Conservation (phyloP, 2,113 vertebrate genomes). For the Desmodus rotundus region DNA sequence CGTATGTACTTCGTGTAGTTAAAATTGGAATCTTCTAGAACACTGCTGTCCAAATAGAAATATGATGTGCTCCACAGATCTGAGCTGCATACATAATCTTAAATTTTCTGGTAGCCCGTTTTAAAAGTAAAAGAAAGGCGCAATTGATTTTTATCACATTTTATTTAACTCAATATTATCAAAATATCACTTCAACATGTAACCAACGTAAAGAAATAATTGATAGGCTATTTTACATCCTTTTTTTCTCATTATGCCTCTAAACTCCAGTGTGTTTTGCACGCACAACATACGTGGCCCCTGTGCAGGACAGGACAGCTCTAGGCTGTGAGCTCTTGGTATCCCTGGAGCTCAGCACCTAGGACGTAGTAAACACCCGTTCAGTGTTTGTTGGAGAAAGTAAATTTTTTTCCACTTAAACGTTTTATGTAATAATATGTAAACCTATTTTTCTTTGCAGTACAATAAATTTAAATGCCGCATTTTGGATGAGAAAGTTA, state of each 20-base stretch:
- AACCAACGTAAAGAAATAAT: not conserved
- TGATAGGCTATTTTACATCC: not conserved
- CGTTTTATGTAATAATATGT: not conserved
- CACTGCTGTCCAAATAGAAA: not conserved
- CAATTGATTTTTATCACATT: not conserved
- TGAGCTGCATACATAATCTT: not conserved
- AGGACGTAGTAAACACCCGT: too few species aligned
- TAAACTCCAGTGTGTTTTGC: not conserved
- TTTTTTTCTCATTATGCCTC: not conserved
- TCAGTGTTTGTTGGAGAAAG: not conserved
- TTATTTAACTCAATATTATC: not conserved
- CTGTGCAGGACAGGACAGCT: accelerated
- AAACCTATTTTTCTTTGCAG: slow-evolving; percentile 64
- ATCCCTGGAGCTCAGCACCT: not conserved
- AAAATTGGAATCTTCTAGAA: not conserved
- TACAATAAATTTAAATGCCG: slow-evolving; percentile 86
- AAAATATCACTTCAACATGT: not conserved
- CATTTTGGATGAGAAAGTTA: slow-evolving; percentile 85
- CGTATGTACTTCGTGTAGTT: not conserved
- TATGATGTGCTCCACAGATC: not conserved
- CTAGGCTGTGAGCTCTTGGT: not conserved
- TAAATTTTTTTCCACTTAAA: not conserved
- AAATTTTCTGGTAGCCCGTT: not conserved
- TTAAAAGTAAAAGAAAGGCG: not conserved
- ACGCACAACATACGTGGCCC: accelerated